Base-by-base conservation (phyloP, 2,113 vertebrate species). In the Merops nubicus region DNA sequence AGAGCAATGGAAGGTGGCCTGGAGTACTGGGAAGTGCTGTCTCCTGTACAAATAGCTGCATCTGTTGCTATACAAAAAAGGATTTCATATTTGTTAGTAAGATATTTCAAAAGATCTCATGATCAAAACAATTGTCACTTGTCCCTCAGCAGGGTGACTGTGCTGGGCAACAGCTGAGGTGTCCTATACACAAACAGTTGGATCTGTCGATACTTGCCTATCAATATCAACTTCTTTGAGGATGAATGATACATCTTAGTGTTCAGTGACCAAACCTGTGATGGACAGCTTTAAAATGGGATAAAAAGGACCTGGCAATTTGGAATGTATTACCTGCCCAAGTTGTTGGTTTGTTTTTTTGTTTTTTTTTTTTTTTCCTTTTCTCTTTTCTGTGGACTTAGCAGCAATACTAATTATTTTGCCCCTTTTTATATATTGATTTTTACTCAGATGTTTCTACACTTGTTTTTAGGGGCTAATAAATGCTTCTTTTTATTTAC, bases 371-470 rank as follows among this genome's bases (percentile, higher is more conserved):
- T 26, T 33, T 19, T 42, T 63, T 28, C 57, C 12, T 21, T 36
- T 7, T 73, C 16, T 88, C 65, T 7, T 73, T 14, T 88, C 65
- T 0, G 0, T 50, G 48, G 70, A 42, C 33, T 91, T 79, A 0
- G 1, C 43, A 79, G 21, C 6, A 10, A 11, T 68, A 38, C 34
- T 73, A 45, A 57, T 86, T 76, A 73, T 65, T 88, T 88, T 80
- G 51, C 23, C 33, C 12, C 14, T 53, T 73, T 62, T 57, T 43
- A 31, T 40, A 2, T 11, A 11, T 17, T 64, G 8, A 19, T n/a
- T 79, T 97, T 74, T 28, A 65, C 38, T 91, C 14, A 21, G 7
- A n/a, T 54, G 74, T 85, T 78, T 70, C 25, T 62, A 3, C 29
- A 11, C 5, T 2, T 10, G 7, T 28, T 65, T 86, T 74, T 51